Evolutionary conservation across 1,140 invertebrate genomes (phyloP), one percentile per base, ranked within the genome.

Genomic region (Drosophila equinoxialis): DNA sequence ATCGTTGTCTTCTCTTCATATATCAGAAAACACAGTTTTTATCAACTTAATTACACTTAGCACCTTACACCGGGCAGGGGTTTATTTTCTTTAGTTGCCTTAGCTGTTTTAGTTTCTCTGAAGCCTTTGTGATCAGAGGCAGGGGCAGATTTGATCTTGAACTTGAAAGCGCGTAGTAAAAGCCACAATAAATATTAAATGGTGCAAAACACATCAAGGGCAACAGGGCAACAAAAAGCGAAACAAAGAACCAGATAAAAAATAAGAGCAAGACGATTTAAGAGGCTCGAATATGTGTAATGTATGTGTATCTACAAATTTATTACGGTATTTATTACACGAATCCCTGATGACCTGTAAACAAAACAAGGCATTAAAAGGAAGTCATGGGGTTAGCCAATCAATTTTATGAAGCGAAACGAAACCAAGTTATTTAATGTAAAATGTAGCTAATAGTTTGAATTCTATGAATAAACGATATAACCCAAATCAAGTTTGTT

Each of bases 21-120:
- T 78, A 78, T 78, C 75, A 71, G 69, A 69, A 71, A 79, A 79
- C 77, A 73, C 77, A 63, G 76, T 65, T 79, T 79, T 81, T 81
- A 81, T 81, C 79, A 81, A 81, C 78, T 81, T 81, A 81, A 81
- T 81, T 81, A 81, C 74, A 81, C 69, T 81, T 81, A 69, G 79
- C 79, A 81, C 78, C 79, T 81, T 81, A 77, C 54, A 65, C 64
- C 17, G 10, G 45, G 45, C 20, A 23, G 23, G 48, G 41, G 33
- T 41, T 63, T 26, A 45, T 30, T 39, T 45, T 26, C 35, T n/a
- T 33, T 41, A 14, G 30, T 6, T 1, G 37, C 37, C 30, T 37
- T 17, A 26, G 23, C 23, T 45, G 62, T 30, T 30, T 5, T 6
- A 41, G 68, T 3, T 23, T 23, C 20, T 26, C 23, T 26, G 23